Base-by-base conservation (phyloP, 2,888 invertebrate species). In the Protodeltote pygarga region DNA sequence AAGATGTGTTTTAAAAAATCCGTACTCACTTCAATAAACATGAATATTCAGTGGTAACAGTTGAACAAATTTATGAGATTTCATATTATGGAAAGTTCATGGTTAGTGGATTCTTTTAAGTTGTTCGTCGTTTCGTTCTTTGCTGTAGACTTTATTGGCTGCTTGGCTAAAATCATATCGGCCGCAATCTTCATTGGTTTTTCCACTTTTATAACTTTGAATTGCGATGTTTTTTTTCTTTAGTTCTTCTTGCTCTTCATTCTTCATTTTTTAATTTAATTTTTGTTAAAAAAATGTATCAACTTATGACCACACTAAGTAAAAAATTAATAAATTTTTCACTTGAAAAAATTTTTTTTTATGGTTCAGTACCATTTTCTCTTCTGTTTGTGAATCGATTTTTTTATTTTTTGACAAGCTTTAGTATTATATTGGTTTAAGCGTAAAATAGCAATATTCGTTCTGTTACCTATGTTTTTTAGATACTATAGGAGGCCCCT, bases 1-100 rank as follows among this genome's bases (percentile, higher is more conserved):
- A 59, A 37, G 14, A 31, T 31, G 34, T 65, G 70, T 69, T 65
- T 58, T 49, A 51, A 28, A 47, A 45, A 47, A 50, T 53, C 41
- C 28, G 31, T 20, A 42, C 45, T 40, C 50, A 55, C 48, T 38
- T 33, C 40, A 49, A 24, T 55, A 49, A 47, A 57, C 37, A 45
- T 24, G 44, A 48, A 45, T 39, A 44, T 45, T 41, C 16, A 25
- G 33, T 32, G 31, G 16, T 10, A 20, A 21, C 9, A 9, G n/a
- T n/a, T n/a, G 8, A 6, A 8, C 6, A 1, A 32, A 20, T 40
- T 25, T 29, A 27, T 27, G 23, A 17, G 10, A 16, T 33, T 41
- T 35, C n/a, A 11, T 29, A 10, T n/a, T 17, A 5, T 17, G 10
- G 5, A 5, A 17, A 14, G 5, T 23, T 31, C 4, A 9, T 23